Evolutionary conservation across 2,888 invertebrate species (phyloP), one percentile per base, ranked within the genome.

Genomic region (Agrilus mali): DNA sequence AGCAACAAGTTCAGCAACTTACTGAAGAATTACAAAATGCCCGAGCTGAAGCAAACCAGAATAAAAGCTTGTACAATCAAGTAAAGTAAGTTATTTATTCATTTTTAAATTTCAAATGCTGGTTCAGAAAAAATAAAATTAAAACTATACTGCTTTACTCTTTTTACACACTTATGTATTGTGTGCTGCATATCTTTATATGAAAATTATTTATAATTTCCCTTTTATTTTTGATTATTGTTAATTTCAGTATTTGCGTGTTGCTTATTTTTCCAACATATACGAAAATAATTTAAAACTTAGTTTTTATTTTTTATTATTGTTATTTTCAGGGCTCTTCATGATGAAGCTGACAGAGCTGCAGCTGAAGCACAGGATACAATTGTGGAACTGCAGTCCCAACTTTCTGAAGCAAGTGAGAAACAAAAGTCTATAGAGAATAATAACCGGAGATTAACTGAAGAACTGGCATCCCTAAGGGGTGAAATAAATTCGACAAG

Each of bases 301-400:
- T 13, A n/a, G 17, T 7, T 17, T 27, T 33, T n/a, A 2, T 17
- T n/a, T 7, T 15, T 27, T 42, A 22, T 33, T 31, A 34, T 42
- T 15, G 17, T 36, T 38, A 31, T 41, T 36, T 46, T 66, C 43
- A 86, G 85, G 63, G 73, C 79, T 50, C 69, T 85, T 39, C 84
- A 86, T 56, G 75, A 83, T 55, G 84, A 86, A 69, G 82, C 83
- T 4, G 86, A 86, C 63, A 75, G 79, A 55, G 77, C 81, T 36
- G 70, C 82, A 46, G 70, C 72, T 42, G 82, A 84, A 51, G 70
- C 78, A 43, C 84, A 85, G 61, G 74, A 72, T 59, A 80, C 83
- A 62, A 61, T 85, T 33, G 57, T 75, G 34, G 70, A 74, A 50
- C 65, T 75, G 10, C 82, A 84, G 60, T 74, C 72, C 20, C 79